Percentiles rank a stretch among this genome's conserved stretches.
These are phyloP conservation scores for Incurvaria masculella DNA, from an alignment of 2,888 invertebrate genomes.

Conservation along the genomic window DNA sequence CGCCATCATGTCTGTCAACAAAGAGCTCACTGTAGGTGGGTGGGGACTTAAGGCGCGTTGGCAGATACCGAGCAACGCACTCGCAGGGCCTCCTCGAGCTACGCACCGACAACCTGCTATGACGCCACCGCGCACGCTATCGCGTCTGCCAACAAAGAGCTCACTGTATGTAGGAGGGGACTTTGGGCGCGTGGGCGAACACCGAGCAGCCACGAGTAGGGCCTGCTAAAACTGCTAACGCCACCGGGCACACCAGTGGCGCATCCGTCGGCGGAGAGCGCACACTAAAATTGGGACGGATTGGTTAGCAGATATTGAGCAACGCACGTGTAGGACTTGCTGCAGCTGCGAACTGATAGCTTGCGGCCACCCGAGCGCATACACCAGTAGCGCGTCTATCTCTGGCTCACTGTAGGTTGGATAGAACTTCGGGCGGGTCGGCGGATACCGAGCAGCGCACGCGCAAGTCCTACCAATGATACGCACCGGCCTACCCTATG, in stretches of 20 bases:
- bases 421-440: too few relatives aligned
- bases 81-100: constrained; percentile 76
- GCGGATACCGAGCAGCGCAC: constrained; percentile 85
- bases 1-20: constrained; percentile 77
- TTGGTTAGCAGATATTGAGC: constrained; percentile 86
- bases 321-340: constrained; percentile 74
- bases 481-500: constrained; percentile 87
- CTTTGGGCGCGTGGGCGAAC: constrained; percentile 81
- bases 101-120: constrained; percentile 78
- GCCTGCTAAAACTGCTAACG: constrained; percentile 76
- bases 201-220: constrained; percentile 80
- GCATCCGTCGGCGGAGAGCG: constrained; percentile 62
- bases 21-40: constrained; percentile 8
- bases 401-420: constrained; percentile 13
- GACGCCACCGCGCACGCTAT: constrained; percentile 75
- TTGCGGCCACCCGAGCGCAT: constrained; percentile 66
- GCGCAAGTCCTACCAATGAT: constrained; percentile 76
- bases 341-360: constrained; percentile 83
- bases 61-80: constrained; percentile 84
- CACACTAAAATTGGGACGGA: constrained; percentile 67
- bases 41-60: too few relatives aligned
- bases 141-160: too few relatives aligned
- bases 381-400: constrained; percentile 81
- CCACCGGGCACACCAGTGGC: constrained; percentile 79
- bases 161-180: constrained; percentile 87